Conservation (phyloP, 2,888 invertebrate genomes). For the Epistrophella euchroma region DNA sequence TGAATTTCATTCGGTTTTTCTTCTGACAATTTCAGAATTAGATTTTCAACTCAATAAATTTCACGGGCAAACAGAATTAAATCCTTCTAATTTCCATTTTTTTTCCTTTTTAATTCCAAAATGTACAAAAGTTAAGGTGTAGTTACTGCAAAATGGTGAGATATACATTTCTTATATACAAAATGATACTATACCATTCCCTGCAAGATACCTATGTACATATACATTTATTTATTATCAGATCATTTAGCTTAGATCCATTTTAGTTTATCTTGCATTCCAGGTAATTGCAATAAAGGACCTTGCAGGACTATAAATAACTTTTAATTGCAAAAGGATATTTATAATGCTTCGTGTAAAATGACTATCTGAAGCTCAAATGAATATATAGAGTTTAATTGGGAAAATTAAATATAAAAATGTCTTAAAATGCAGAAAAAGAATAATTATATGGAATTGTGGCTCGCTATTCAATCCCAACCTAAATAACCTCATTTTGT, state of each 20-base stretch:
- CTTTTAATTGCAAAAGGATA: slow-evolving; percentile 32
- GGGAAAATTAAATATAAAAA: background rate
- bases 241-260: slow-evolving; percentile 17
- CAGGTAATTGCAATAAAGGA: slow-evolving; percentile 42
- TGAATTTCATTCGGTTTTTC: background rate
- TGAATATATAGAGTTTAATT: background rate
- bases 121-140: background rate
- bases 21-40: background rate
- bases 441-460: background rate
- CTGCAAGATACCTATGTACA: background rate
- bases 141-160: slow-evolving; percentile 1
- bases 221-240: background rate
- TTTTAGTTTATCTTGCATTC: slow-evolving; percentile 33
- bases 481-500: background rate
- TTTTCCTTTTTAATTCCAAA: background rate
- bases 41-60: slow-evolving; percentile 11
- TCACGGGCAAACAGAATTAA: background rate
- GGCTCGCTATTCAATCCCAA: background rate
- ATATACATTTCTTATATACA: slow-evolving; percentile 11
- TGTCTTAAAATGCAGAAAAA: background rate
- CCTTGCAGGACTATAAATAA: slow-evolving; percentile 36
- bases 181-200: background rate
- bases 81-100: background rate
- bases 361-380: background rate
- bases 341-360: slow-evolving; percentile 15